phyloP scores from a whole-genome alignment of 2,888 invertebrate genomes.

The Pecten maximus region DNA sequence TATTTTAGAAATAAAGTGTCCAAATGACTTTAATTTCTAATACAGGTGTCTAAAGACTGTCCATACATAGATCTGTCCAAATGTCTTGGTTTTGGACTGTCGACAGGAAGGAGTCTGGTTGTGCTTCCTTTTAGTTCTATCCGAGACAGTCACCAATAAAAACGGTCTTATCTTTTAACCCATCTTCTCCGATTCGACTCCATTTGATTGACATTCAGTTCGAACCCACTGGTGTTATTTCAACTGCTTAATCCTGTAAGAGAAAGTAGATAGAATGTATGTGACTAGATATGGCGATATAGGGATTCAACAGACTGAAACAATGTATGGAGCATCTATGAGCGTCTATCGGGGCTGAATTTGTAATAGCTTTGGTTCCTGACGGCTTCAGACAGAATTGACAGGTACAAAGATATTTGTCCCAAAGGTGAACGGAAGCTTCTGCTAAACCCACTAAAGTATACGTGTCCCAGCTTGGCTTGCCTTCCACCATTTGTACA shows the following conservation, averaged over 20 bases:
- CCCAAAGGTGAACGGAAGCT: neutral
- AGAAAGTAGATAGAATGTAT: neutral
- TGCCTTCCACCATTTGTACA: neutral
- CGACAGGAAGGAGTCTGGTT: neutral
- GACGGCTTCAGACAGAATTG: neutral
- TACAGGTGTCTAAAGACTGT: neutral
- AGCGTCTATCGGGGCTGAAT: neutral
- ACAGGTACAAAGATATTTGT: slow-evolving; percentile 1
- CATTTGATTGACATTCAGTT: neutral
- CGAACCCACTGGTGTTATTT: neutral
- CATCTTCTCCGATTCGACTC: neutral
- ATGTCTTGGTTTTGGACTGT: neutral
- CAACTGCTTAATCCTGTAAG: neutral
- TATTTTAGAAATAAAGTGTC: neutral
- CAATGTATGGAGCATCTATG: neutral
- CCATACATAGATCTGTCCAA: neutral
- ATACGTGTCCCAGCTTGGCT: neutral
- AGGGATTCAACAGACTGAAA: slow-evolving; percentile 4
- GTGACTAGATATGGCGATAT: neutral
- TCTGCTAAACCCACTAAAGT: neutral
- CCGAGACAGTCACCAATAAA: neutral
- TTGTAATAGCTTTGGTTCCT: neutral
- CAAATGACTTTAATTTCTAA: neutral
- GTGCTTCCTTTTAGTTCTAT: neutral
- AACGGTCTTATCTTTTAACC: neutral